Conservation (phyloP, 2,113 vertebrate species). For the Serinus canaria region DNA sequence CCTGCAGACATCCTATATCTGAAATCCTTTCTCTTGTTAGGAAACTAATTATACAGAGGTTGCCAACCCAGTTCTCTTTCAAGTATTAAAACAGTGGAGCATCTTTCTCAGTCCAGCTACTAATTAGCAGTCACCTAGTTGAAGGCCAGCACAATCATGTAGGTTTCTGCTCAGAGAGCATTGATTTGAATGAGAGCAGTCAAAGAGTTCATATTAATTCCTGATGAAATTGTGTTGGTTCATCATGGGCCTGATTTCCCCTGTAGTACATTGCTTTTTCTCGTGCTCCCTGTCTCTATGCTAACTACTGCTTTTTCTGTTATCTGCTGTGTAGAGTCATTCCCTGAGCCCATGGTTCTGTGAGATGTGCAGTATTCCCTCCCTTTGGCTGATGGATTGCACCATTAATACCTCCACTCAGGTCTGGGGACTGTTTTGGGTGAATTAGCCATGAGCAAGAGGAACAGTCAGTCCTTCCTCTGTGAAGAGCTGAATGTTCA, state of each 20-base stretch:
- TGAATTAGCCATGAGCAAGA: background rate
- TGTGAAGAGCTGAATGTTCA: accelerated
- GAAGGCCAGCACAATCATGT: background rate
- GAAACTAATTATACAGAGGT: background rate
- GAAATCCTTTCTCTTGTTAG: slow-evolving; percentile 13
- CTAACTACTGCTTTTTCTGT: background rate
- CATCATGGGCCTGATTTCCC: background rate
- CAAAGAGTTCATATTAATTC: background rate
- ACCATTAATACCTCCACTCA: background rate
- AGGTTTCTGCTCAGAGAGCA: background rate
- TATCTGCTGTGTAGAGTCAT: background rate
- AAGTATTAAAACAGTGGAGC: background rate
- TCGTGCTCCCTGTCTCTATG: background rate
- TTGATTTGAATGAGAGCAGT: background rate
- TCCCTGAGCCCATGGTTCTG: background rate
- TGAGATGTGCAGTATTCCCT: background rate
- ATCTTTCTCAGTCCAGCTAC: background rate
- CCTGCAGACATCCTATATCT: background rate
- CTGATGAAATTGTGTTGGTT: background rate
- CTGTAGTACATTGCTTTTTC: background rate
- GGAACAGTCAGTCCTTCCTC: background rate
- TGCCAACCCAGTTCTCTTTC: background rate
- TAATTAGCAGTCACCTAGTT: slow-evolving; percentile 10
- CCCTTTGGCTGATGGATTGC: background rate
- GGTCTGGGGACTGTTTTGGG: background rate